Conservation (phyloP, 2,888 invertebrate genomes). For the Selenia dentaria region DNA sequence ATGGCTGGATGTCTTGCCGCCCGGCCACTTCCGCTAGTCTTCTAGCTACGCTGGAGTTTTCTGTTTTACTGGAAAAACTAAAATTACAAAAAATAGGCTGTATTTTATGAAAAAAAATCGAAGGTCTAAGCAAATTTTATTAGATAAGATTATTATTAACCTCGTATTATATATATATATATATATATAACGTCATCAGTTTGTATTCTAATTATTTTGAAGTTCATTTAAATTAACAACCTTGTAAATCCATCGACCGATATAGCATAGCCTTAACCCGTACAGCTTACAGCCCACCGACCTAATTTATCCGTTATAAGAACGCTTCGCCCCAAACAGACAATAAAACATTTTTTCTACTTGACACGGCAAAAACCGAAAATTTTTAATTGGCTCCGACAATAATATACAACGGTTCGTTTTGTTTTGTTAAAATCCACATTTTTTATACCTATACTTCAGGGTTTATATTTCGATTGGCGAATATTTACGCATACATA, state of each 20-base stretch:
- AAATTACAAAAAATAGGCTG: too few species aligned
- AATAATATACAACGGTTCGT: constrained; percentile 51
- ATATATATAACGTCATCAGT: too few species aligned
- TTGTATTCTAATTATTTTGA: too few species aligned
- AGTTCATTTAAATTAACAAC: too few species aligned
- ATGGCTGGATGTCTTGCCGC: constrained; percentile 60
- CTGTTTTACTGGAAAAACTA: constrained; percentile 13
- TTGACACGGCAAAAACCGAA: constrained; percentile 40
- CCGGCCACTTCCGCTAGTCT: constrained; percentile 46
- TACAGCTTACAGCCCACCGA: constrained; percentile 10
- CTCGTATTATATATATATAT: too few species aligned
- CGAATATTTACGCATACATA: too few species aligned
- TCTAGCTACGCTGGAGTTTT: constrained; percentile 16
- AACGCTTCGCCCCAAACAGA: constrained; percentile 31
- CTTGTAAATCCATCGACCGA: neutral
- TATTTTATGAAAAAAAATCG: too few species aligned
- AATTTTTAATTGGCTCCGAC: constrained; percentile 57
- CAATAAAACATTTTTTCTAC: constrained; percentile 44
- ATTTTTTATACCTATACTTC: constrained; percentile 13
- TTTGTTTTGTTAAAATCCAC: constrained; percentile 48
- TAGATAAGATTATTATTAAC: too few species aligned
- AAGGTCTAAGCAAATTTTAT: too few species aligned
- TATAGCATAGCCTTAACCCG: neutral
- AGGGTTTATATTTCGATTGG: too few species aligned
- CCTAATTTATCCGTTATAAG: constrained; percentile 30